A percentile compares a stretch with the other conserved stretches of the same genome.
Conservation (phyloP, 2,888 invertebrate species). For the Eretmocerus hayati region DNA sequence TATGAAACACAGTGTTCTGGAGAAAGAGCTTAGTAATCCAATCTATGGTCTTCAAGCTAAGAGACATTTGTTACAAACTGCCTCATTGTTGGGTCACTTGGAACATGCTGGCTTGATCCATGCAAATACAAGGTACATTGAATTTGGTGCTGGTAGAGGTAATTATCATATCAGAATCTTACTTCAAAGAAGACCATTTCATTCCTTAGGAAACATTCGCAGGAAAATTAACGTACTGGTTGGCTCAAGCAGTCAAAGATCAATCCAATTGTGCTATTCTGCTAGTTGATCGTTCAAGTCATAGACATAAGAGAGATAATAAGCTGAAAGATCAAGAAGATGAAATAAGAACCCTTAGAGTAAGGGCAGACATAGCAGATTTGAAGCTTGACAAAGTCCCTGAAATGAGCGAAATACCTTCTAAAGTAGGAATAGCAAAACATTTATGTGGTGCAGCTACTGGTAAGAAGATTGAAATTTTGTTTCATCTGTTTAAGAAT, state of each 20-base stretch:
- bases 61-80: constrained; percentile 73
- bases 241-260: constrained; percentile 57
- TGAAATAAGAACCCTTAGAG: constrained; percentile 51
- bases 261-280: constrained; percentile 54
- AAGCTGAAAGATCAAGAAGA: constrained; percentile 49
- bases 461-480: constrained; percentile 52
- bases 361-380: constrained; percentile 78
- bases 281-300: constrained; percentile 71
- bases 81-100: constrained; percentile 67
- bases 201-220: constrained; percentile 22
- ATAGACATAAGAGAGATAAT: constrained; percentile 75
- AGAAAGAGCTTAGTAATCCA: constrained; percentile 48
- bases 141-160: constrained; percentile 90
- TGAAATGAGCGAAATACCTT: constrained; percentile 45
- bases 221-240: constrained; percentile 75
- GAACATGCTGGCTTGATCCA: constrained; percentile 55
- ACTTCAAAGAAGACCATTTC: background rate
- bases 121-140: constrained; percentile 66
- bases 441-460: constrained; percentile 87
- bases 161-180: constrained; percentile 13
- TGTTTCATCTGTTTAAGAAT: background rate
- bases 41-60: constrained; percentile 58
- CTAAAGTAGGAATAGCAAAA: constrained; percentile 68
- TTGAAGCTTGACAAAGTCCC: constrained; percentile 57
- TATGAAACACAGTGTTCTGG: constrained; percentile 47